phyloP scores from a whole-genome alignment of 2,797 vertebrate species.

The Crocidura indochinensis region DNA sequence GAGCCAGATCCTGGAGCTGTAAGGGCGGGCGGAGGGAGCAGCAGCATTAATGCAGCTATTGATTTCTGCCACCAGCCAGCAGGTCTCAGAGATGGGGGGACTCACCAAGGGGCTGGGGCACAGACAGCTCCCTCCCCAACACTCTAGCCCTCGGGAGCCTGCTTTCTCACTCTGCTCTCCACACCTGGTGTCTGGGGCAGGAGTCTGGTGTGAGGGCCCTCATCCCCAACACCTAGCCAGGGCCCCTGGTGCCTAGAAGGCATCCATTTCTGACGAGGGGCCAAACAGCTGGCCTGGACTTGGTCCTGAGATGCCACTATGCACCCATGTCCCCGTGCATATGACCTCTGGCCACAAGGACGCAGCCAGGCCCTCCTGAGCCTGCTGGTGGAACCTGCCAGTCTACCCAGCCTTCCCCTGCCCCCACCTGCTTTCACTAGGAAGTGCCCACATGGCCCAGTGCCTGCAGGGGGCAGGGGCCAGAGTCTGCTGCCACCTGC shows the following conservation, averaged over 20 bases:
- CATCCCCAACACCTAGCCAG: neutral
- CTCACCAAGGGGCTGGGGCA: slow-evolving; percentile 41
- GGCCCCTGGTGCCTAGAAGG: neutral
- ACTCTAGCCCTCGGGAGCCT: neutral
- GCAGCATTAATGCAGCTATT: slow-evolving; percentile 83
- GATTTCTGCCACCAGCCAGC: slow-evolving; percentile 86
- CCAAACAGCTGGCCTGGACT: neutral
- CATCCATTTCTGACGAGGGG: neutral
- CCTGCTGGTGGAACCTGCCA: neutral
- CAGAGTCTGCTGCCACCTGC: neutral
- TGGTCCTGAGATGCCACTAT: neutral
- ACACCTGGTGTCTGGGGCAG: neutral
- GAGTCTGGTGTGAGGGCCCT: neutral
- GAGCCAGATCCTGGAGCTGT: slow-evolving; percentile 74
- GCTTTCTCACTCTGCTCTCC: neutral
- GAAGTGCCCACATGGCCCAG: neutral
- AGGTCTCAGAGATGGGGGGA: slow-evolving; percentile 73
- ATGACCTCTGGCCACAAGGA: neutral
- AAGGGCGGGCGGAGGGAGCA: slow-evolving; percentile 72
- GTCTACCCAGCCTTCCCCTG: neutral
- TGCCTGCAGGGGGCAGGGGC: neutral
- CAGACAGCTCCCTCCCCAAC: slow-evolving; percentile 38
- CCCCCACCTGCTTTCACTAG: neutral
- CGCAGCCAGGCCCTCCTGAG: neutral
- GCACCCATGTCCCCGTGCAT: neutral